Evolutionary conservation across 2,888 invertebrate genomes (phyloP), one percentile per base, ranked within the genome.

Genomic region (Hypomecis punctinalis): DNA sequence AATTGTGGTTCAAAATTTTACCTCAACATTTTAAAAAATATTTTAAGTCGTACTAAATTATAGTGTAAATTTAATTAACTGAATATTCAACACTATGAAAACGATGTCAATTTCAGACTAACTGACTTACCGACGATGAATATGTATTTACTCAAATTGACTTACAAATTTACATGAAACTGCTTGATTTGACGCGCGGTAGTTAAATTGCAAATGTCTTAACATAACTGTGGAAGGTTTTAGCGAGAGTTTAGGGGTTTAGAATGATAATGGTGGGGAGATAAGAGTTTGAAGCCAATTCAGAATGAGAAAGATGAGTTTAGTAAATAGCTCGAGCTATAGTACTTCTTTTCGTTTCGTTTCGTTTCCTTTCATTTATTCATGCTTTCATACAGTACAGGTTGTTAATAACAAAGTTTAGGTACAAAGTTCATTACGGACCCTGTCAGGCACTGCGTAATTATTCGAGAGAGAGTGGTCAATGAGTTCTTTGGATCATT

Each of bases 71-170:
- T 46, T 13, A 46, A 47, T 51, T 60, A 47, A 35, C 69, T 71
- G 71, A 71, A 71, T 71, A 71, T 71, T 70, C 66, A 39, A 4
- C 0, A 9, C 53, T n/a, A 35, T 53, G 42, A 61, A 56, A 67
- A 67, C 63, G 62, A 55, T 63, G 69, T 65, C 69, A 63, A 61
- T 60, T 42, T 46, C 62, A 51, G 54, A 51, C 58, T 67, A 60
- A 66, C 64, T 58, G 47, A 61, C 63, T 63, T 47, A 54, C 53
- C 11, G 52, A 63, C 49, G 54, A 68, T 72, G 72, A 72, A 72
- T 72, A 72, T 72, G 72, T 66, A 72, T 72, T 63, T 53, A 59
- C 52, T 42, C 54, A 68, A 72, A 72, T 72, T 54, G 65, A 63
- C 63, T 63, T 46, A 58, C 61, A 58, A 65, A 68, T 72, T 70